phyloP scores from a whole-genome alignment of 2,113 vertebrate genomes.

The Coreoperca whiteheadi region DNA sequence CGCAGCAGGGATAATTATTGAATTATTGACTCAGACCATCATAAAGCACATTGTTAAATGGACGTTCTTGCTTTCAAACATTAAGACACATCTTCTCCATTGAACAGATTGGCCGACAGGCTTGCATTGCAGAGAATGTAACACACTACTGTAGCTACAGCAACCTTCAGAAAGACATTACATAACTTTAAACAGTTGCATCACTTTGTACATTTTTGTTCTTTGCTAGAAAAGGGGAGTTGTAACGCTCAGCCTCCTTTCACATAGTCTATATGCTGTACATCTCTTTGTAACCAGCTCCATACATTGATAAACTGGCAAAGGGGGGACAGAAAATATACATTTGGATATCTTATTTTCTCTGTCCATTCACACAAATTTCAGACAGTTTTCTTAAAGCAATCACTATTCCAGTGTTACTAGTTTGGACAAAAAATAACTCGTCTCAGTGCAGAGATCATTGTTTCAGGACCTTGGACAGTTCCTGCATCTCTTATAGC shows the following conservation, averaged over 20 bases:
- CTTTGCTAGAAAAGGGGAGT: conserved; percentile 24
- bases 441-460: not conserved
- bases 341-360: not conserved
- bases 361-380: not conserved
- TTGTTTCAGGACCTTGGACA: conserved; percentile 69
- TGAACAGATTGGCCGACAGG: conserved; percentile 36
- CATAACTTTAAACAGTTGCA: conserved; percentile 42
- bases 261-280: conserved; percentile 8
- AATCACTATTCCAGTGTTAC: not conserved
- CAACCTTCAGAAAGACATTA: conserved; percentile 37
- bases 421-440: not conserved
- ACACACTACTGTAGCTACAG: conserved; percentile 34
- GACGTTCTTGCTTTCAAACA: conserved; percentile 14
- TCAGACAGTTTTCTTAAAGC: not conserved
- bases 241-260: conserved; percentile 18
- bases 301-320: not conserved
- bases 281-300: conserved; percentile 6
- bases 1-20: not conserved
- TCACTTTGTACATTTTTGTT: conserved; percentile 52
- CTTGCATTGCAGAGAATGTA: conserved; percentile 17
- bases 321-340: not conserved
- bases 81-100: not conserved
- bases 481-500: not conserved
- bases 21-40: not conserved
- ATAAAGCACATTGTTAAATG: not conserved